Evolutionary conservation across 2,888 invertebrate genomes (phyloP).

Genomic region (Thymelicus sylvestris): DNA sequence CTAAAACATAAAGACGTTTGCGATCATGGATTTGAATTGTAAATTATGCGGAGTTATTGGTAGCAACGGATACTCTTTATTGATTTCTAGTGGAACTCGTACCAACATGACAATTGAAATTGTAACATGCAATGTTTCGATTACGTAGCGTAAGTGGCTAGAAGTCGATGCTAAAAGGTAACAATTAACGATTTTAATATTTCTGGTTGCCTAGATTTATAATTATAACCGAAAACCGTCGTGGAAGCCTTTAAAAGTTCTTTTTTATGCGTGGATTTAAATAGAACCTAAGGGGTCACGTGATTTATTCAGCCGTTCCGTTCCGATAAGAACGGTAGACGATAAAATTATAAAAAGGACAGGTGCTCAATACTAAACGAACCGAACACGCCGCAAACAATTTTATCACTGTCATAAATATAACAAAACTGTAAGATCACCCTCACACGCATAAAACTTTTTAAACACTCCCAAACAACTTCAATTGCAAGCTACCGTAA

Average conservation of each 20-base stretch:
- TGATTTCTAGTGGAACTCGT: slow-evolving; percentile 24
- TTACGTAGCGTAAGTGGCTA: slow-evolving; percentile 8
- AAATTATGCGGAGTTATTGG: slow-evolving; percentile 48
- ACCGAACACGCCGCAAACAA: slow-evolving; percentile 76
- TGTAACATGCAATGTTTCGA: slow-evolving; percentile 34
- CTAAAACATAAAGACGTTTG: slow-evolving; percentile 37
- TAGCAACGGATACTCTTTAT: slow-evolving; percentile 29
- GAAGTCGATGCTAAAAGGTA: neutral
- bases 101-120: slow-evolving; percentile 34
- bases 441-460: slow-evolving; percentile 62
- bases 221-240: neutral
- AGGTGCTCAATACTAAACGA: slow-evolving; percentile 72
- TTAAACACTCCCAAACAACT: slow-evolving; percentile 62
- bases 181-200: neutral
- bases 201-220: neutral
- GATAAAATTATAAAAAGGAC: slow-evolving; percentile 61
- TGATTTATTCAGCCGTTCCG: slow-evolving; percentile 45
- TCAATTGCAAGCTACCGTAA: slow-evolving; percentile 46
- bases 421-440: slow-evolving; percentile 64
- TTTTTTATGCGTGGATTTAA: slow-evolving; percentile 29
- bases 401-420: slow-evolving; percentile 81
- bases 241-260: neutral
- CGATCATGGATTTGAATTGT: slow-evolving; percentile 52
- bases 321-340: slow-evolving; percentile 58
- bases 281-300: slow-evolving; percentile 29